Evolutionary conservation across 2,797 vertebrate genomes (phyloP), one percentile per base, ranked within the genome.

Genomic region (Scleropages formosus): DNA sequence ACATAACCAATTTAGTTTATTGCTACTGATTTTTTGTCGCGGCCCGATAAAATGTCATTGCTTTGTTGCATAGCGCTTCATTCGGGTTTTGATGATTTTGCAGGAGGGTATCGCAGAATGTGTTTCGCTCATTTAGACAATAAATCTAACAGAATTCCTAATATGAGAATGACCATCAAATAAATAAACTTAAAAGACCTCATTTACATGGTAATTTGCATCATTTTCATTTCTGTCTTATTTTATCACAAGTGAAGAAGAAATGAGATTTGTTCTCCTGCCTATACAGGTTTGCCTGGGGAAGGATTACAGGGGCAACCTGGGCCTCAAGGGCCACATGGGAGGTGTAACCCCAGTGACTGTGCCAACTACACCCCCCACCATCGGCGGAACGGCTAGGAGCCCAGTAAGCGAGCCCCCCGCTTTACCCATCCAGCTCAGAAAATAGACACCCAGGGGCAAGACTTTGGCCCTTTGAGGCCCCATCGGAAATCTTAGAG

Each of bases 291-390:
- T 82, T 89, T 81, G 58, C 87, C 89, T 84, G 95, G 93, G 76
- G 53, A 81, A 39, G 85, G 89, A 76, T 71, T 85, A 0, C 91
- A 88, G 22, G 96, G 94, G 66, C 87, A 87, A 8, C 81, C 92
- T 0, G 95, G 97, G 1, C 92, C 93, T 11, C 92, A 90, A 0
- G 97, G 97, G 82, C 82, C 90, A 60, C 82, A 84, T 0, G 96
- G 97, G 84, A 93, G 88, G 20, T 99, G 98, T 79, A 91, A 92
- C 85, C 95, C 95, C 0, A 85, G 89, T 8, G 95, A 97, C 78
- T 98, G 96, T 78, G 83, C 92, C 77, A 88, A 90, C 78, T 89
- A 91, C 9, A 13, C 85, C 11, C 78, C 91, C 77, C 93, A 91
- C 78, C 75, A 81, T 74, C 88, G 77, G 68, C 76, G 84, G 75